phyloP scores from a whole-genome alignment of 2,888 invertebrate species.

The Philaethria dido region DNA sequence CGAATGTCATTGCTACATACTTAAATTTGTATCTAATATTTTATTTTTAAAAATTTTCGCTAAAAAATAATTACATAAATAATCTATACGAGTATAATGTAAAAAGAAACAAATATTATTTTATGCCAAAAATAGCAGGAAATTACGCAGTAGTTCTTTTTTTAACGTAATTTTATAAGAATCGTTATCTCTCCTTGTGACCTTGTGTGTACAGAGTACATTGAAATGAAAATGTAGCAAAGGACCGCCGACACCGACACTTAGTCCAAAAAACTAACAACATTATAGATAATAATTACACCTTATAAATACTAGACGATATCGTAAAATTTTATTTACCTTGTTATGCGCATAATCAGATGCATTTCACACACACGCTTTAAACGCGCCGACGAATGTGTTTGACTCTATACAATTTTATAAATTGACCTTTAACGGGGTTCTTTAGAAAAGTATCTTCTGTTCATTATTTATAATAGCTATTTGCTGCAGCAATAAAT shows the following conservation, averaged over 20 bases:
- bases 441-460: not conserved
- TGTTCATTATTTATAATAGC: not conserved
- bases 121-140: no score
- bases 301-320: not conserved
- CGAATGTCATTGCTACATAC: no score
- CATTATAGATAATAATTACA: not conserved
- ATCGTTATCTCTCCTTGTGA: no score
- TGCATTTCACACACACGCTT: not conserved
- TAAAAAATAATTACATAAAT: no score
- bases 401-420: not conserved
- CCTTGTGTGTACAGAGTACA: no score
- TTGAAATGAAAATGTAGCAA: not conserved
- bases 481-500: not conserved
- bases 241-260: not conserved
- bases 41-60: no score
- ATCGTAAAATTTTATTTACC: not conserved
- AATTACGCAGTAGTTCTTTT: no score
- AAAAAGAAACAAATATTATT: no score
- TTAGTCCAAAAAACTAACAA: not conserved
- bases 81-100: no score
- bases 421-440: conserved; percentile 3
- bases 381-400: not conserved
- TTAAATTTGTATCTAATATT: no score
- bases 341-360: not conserved
- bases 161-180: no score